phyloP scores from a whole-genome alignment of 2,113 vertebrate genomes.

The Mionectes macconnelli region DNA sequence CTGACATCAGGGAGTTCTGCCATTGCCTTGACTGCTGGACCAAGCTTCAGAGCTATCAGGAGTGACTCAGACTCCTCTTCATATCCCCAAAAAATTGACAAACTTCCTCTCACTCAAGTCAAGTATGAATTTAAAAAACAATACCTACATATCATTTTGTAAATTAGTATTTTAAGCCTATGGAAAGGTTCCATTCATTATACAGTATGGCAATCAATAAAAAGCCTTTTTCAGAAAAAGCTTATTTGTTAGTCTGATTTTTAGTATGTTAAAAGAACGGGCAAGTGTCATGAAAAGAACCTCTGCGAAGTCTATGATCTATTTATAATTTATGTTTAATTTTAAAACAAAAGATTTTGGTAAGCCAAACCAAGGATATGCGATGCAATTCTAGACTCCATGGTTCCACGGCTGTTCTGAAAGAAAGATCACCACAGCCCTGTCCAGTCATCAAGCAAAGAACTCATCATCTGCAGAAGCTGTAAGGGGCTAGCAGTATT shows the following conservation, averaged over 20 bases:
- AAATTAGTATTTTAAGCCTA: conserved; percentile 19
- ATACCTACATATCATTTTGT: conserved; percentile 28
- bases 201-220: background rate
- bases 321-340: background rate
- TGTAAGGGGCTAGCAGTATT: background rate
- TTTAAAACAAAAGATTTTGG: conserved; percentile 12
- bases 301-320: background rate
- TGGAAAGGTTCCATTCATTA: background rate
- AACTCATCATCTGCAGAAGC: background rate
- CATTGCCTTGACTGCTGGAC: conserved; percentile 60
- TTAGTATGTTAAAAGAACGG: background rate
- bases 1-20: conserved; percentile 37
- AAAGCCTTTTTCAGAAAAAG: conserved; percentile 30
- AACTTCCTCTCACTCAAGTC: conserved; percentile 51
- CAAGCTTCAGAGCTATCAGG: conserved; percentile 53
- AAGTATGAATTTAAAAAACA: conserved; percentile 59
- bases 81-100: conserved; percentile 60
- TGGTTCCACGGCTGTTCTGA: background rate
- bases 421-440: background rate
- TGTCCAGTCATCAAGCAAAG: background rate
- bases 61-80: conserved; percentile 42
- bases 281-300: background rate
- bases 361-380: conserved; percentile 9
- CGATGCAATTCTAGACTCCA: background rate
- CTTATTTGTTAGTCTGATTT: conserved; percentile 9